Percentiles rank a stretch among this genome's conserved stretches.
Evolutionary conservation across 2,888 invertebrate genomes (phyloP).

Genomic region (Ellobium chinense): DNA sequence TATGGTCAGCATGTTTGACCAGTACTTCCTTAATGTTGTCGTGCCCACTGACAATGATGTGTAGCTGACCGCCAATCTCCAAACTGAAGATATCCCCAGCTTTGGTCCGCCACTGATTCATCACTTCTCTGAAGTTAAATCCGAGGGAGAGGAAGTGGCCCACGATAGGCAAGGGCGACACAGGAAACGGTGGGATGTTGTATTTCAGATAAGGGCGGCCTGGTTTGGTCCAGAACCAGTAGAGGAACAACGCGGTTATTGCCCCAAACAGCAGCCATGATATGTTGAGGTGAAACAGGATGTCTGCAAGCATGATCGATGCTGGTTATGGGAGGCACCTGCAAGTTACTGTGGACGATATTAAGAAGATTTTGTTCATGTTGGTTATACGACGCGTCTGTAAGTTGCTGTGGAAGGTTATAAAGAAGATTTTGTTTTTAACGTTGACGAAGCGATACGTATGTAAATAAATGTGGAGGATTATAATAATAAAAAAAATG

Average conservation of each 20-base stretch:
- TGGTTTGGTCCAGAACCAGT: conserved; percentile 5
- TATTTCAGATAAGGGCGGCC: not conserved
- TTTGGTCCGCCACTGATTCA: not conserved
- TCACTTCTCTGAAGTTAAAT: not conserved
- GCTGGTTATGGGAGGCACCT: no score
- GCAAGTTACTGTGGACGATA: no score
- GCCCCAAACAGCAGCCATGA: not conserved
- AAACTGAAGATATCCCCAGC: conserved; percentile 31
- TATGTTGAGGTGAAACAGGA: not conserved
- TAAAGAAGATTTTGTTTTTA: no score
- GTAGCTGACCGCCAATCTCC: not conserved
- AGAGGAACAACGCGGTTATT: not conserved
- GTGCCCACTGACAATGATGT: not conserved
- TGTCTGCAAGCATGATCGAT: no score
- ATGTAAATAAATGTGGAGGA: no score
- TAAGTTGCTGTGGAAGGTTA: no score
- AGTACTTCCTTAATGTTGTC: conserved; percentile 4
- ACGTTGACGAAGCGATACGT: no score
- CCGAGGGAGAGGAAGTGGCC: conserved; percentile 12
- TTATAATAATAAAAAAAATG: no score
- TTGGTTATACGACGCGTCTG: no score
- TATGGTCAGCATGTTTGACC: conserved; percentile 15
- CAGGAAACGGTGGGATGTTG: conserved; percentile 29
- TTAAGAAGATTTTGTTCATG: no score
- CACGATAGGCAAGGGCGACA: not conserved